Evolutionary conservation across 2,797 vertebrate species (phyloP).

Genomic region (Potorous gilbertii): DNA sequence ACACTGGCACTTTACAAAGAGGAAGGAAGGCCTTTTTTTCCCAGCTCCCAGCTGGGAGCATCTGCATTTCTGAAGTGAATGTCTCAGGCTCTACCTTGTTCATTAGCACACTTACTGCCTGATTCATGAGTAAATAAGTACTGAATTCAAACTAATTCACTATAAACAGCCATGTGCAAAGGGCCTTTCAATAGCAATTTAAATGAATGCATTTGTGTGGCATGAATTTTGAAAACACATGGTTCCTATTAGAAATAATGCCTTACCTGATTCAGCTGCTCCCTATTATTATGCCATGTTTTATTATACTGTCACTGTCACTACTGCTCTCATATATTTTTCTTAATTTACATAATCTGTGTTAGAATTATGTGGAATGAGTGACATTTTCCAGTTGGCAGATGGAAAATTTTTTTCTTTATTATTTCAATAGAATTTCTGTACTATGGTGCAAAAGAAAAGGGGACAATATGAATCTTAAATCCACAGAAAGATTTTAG

Average conservation of each 20-base stretch:
- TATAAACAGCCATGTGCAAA: constrained; percentile 58
- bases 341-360: constrained; percentile 65
- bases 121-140: constrained; percentile 69
- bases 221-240: constrained; percentile 62
- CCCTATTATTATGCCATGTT: constrained; percentile 35
- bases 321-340: constrained; percentile 52
- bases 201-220: constrained; percentile 73
- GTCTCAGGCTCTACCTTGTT: constrained; percentile 57
- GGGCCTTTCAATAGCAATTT: constrained; percentile 66
- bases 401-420: background rate
- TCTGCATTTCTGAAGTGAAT: constrained; percentile 62
- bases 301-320: constrained; percentile 69
- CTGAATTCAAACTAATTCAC: constrained; percentile 59
- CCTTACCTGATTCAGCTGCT: constrained; percentile 64
- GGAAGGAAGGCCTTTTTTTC: constrained; percentile 57
- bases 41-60: constrained; percentile 56
- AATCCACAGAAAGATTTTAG: constrained; percentile 12
- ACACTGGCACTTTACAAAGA: constrained; percentile 10
- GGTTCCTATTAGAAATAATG: constrained; percentile 68
- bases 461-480: background rate
- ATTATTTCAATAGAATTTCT: background rate
- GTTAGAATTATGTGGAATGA: constrained; percentile 57
- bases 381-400: constrained; percentile 46
- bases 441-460: background rate
- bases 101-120: constrained; percentile 73